These are phyloP conservation scores for Andrena dorsata DNA, from an alignment of 2,888 invertebrate species.

Conservation along the genomic window DNA sequence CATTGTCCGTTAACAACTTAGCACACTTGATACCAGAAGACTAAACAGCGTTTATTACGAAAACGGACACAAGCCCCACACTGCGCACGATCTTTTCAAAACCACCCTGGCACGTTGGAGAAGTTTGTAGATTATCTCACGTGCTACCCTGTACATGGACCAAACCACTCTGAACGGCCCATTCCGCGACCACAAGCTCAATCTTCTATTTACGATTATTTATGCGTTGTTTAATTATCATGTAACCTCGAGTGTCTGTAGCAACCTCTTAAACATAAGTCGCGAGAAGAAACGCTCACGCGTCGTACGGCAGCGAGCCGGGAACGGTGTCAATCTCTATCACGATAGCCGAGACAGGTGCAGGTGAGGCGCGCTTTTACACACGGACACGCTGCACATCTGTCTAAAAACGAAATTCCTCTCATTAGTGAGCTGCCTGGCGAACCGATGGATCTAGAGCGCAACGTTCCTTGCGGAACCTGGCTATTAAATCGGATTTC, in stretches of 20 bases:
- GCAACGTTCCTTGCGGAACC: slow-evolving; percentile 14
- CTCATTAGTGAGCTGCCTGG: not conserved
- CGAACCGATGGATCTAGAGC: slow-evolving; percentile 18
- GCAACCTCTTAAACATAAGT: slow-evolving; percentile 11
- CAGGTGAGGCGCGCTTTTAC: not conserved
- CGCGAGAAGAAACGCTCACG: not conserved
- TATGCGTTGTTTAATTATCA: slow-evolving; percentile 31
- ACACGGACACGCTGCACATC: not conserved
- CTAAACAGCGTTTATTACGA: not conserved
- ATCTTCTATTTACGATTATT: slow-evolving; percentile 47
- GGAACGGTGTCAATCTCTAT: not conserved
- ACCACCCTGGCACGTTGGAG: not conserved
- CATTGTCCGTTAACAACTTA: too few relatives aligned
- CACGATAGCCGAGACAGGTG: not conserved
- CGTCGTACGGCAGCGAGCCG: not conserved
- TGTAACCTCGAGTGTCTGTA: slow-evolving; percentile 15
- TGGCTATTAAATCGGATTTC: slow-evolving; percentile 10
- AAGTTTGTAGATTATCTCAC: not conserved
- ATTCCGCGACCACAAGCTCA: slow-evolving; percentile 44
- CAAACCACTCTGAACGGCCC: not conserved
- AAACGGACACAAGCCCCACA: not conserved
- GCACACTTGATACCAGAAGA: too few relatives aligned
- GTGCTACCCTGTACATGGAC: not conserved
- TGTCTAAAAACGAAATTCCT: slow-evolving; percentile 33
- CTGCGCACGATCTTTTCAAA: not conserved